These are phyloP conservation scores for Anthophora plumipes DNA, from an alignment of 2,888 invertebrate species.

Conservation along the genomic window DNA sequence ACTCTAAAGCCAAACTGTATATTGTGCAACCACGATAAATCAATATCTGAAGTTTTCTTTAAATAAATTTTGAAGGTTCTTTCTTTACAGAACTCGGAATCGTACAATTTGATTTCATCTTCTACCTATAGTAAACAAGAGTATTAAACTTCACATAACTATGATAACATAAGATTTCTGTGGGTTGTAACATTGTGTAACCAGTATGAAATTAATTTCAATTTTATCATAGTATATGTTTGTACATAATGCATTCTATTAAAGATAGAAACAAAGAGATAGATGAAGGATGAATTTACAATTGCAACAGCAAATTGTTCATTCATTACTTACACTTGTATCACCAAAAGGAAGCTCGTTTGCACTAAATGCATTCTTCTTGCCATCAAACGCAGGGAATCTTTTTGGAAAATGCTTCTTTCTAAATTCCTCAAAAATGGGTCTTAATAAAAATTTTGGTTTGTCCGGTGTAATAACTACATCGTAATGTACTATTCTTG, in stretches of 20 bases:
- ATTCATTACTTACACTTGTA: conserved; percentile 69
- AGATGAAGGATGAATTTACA: neutral
- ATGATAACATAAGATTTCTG: neutral
- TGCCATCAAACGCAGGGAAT: conserved; percentile 90
- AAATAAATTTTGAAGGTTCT: conserved; percentile 85
- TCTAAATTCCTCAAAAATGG: conserved; percentile 84
- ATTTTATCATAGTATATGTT: neutral
- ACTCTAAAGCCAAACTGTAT: conserved; percentile 87
- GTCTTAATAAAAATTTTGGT: conserved; percentile 88
- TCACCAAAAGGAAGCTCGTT: conserved; percentile 83
- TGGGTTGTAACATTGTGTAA: no score
- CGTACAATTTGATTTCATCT: conserved; percentile 80
- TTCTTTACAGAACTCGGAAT: conserved; percentile 77
- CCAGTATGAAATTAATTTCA: no score
- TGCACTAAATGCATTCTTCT: conserved; percentile 88
- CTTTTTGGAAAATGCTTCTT: conserved; percentile 83
- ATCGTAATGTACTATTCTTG: conserved; percentile 91
- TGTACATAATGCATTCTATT: no score
- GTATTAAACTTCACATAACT: conserved; percentile 1
- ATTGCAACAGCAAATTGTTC: neutral
- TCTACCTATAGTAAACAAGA: conserved; percentile 56
- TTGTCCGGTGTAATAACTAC: conserved; percentile 89
- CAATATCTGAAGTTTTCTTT: conserved; percentile 86
- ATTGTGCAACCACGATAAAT: conserved; percentile 84
- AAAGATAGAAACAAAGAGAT: no score